Base-by-base conservation (phyloP, 1,140 invertebrate species). In the Eupristina koningsbergeri region DNA sequence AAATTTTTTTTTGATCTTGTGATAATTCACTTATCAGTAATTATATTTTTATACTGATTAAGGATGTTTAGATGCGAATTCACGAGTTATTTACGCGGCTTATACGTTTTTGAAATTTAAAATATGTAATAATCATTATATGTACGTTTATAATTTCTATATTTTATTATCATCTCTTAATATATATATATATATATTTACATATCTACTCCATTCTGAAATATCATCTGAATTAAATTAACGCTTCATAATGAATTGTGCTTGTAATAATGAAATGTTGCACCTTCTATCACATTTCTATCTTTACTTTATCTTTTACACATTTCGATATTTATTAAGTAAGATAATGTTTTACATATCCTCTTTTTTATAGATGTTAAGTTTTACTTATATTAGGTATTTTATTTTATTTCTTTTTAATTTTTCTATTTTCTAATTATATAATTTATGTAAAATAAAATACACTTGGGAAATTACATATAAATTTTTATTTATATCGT, bases 241-340 rank as follows among this genome's bases (percentile, higher is more conserved):
- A n/a, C n/a, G n/a, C n/a, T n/a, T n/a, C 86, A 84, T 86, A 87
- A 87, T 86, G 86, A 88, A 88, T 85, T 81, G 83, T 47, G 77
- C 53, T 58, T 22, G 53, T 58, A 19, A 22, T 22, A n/a, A 5
- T 31, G 7, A 29, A 53, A 8, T 1, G 31, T 41, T 58, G 45
- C 45, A 58, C 64, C 79, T 80, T 76, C 73, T 19, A 61, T 82
- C 45, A 73, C 34, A 13, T 34, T 76, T 53, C 22, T 71, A 22
- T 58, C 74, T 31, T 34, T 34, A 39, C 26, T 26, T 73, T 81
- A 74, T 81, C 80, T 74, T 36, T 34, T 50, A 29, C 36, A 41
- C 45, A 22, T 36, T 22, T 73, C 50, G 39, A 31, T 81, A 81
- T 81, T 69, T 61, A n/a, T 13, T 0, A 22, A 29, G 26, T 36